Evolutionary conservation across 2,797 vertebrate species (phyloP).

Genomic region (Lophius americanus): DNA sequence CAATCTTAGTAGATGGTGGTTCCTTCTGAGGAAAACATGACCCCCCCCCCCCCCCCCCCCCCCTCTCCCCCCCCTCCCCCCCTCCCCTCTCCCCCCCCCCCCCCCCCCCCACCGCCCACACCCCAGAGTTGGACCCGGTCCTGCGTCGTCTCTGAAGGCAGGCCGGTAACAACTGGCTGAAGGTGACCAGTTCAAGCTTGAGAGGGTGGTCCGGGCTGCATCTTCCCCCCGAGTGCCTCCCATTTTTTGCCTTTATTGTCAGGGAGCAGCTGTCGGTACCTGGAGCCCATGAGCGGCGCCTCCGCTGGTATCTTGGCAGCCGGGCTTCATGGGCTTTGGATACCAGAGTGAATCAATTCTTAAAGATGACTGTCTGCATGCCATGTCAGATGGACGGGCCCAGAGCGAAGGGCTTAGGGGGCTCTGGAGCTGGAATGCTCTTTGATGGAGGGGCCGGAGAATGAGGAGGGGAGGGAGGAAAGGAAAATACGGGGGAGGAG

Average conservation of each 20-base stretch:
- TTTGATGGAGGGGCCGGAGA: slow-evolving; percentile 80
- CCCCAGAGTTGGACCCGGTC: slow-evolving; percentile 63
- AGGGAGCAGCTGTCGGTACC: slow-evolving; percentile 85
- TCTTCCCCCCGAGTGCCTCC: slow-evolving; percentile 81
- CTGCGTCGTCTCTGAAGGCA: slow-evolving; percentile 70
- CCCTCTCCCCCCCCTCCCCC: neutral
- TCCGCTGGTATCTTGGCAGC: slow-evolving; percentile 84
- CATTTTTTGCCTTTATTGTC: slow-evolving; percentile 84
- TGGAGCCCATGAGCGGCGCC: slow-evolving; percentile 79
- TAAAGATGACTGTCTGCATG: slow-evolving; percentile 84
- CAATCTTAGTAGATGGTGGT: slow-evolving; percentile 58
- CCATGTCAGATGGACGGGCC: slow-evolving; percentile 73
- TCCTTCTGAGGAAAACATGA: slow-evolving; percentile 53
- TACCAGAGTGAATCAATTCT: slow-evolving; percentile 85
- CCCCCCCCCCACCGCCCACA: slow-evolving; percentile 35
- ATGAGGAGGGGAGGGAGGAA: slow-evolving; percentile 78
- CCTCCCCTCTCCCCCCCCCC: slow-evolving; percentile 7
- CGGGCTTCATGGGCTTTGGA: slow-evolving; percentile 78
- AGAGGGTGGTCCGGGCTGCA: slow-evolving; percentile 77
- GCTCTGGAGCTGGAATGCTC: slow-evolving; percentile 82
- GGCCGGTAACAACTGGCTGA: slow-evolving; percentile 81
- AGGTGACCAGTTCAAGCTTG: slow-evolving; percentile 82
- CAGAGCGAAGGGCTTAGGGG: slow-evolving; percentile 80
- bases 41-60: neutral
- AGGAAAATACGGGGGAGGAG: slow-evolving; percentile 75